Percentiles rank a stretch among this genome's conserved stretches.
phyloP scores from a whole-genome alignment of 2,888 invertebrate species.

The Lottia gigantea region DNA sequence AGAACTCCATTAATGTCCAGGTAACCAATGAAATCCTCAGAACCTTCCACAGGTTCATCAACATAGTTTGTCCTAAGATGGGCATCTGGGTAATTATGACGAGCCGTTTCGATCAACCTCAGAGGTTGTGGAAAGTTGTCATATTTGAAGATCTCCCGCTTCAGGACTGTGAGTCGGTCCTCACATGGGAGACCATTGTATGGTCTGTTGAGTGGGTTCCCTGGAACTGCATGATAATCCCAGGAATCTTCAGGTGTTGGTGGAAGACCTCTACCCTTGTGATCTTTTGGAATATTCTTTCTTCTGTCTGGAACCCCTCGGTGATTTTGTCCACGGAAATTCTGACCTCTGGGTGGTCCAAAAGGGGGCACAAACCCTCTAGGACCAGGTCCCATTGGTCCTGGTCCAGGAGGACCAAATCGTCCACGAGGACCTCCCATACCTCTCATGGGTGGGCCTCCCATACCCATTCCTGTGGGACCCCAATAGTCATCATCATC shows the following conservation, averaged over 20 bases:
- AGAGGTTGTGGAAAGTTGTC: conserved; percentile 1
- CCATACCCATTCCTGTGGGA: neutral
- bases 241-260: too few relatives aligned
- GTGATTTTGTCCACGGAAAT: neutral
- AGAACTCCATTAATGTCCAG: neutral
- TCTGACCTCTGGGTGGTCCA: neutral
- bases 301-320: neutral
- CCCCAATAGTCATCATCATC: neutral
- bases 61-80: neutral
- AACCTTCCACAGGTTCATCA: neutral
- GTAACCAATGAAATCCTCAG: neutral
- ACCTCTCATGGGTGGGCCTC: neutral
- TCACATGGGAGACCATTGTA: neutral
- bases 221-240: neutral
- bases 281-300: too few relatives aligned
- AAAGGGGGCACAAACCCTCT: neutral
- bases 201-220: neutral
- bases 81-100: neutral
- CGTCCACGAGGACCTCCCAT: neutral
- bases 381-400: neutral
- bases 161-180: neutral
- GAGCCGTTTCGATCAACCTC: neutral
- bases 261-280: too few relatives aligned
- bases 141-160: neutral
- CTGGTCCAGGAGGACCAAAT: neutral